phyloP scores from a whole-genome alignment of 35 echinoderm and acorn worm species.

The Ophiothrix spiculata region DNA sequence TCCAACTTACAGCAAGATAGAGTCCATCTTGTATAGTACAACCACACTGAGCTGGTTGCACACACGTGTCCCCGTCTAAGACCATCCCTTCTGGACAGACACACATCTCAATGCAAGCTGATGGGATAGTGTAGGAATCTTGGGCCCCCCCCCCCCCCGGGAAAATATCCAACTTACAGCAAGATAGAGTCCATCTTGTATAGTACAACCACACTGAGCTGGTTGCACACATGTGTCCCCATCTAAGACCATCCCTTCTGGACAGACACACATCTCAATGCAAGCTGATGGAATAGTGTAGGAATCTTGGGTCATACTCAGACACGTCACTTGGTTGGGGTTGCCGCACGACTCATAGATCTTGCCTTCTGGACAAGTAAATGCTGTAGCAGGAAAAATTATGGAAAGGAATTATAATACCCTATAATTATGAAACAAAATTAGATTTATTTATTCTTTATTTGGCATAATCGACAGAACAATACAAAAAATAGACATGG shows the following conservation, averaged over 20 bases:
- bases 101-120: slow-evolving; percentile 76
- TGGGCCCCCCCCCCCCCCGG: too few relatives aligned
- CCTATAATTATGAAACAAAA: too few relatives aligned
- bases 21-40: slow-evolving; percentile 35
- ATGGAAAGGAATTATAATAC: too few relatives aligned
- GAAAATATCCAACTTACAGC: slow-evolving; percentile 23
- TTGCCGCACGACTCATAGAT: slow-evolving; percentile 64
- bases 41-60: slow-evolving; percentile 56
- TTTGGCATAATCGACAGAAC: too few relatives aligned
- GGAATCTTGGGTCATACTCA: not conserved
- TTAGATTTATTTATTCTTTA: too few relatives aligned
- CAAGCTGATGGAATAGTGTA: slow-evolving; percentile 41
- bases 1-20: slow-evolving; percentile 49
- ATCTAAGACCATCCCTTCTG: slow-evolving; percentile 49
- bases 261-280: slow-evolving; percentile 72
- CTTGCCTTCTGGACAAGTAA: slow-evolving; percentile 44
- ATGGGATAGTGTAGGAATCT: not conserved
- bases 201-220: slow-evolving; percentile 55
- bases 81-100: slow-evolving; percentile 62
- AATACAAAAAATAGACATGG: too few relatives aligned
- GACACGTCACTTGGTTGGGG: slow-evolving; percentile 48
- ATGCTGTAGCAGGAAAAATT: slow-evolving; percentile 22
- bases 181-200: slow-evolving; percentile 52
- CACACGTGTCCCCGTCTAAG: slow-evolving; percentile 60
- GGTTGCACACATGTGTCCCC: slow-evolving; percentile 54